Conservation (phyloP, 2,888 invertebrate species). For the Leptopilina drosophilae region DNA sequence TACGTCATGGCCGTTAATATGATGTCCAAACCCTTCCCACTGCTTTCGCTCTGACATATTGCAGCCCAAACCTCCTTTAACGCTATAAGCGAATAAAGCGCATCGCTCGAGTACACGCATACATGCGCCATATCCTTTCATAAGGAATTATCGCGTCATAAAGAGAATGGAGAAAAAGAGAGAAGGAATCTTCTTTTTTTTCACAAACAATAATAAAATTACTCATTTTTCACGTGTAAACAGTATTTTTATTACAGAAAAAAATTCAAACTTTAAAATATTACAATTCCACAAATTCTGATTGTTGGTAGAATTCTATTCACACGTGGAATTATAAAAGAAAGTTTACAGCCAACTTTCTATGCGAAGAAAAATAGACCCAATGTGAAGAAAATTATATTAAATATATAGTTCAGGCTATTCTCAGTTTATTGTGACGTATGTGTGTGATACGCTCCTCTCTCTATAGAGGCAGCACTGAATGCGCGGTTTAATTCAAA, state of each 20-base stretch:
- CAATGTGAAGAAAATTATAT: too few relatives aligned
- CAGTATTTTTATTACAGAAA: not conserved
- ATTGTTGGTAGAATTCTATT: not conserved
- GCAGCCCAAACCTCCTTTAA: constrained; percentile 55
- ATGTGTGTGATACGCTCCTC: too few relatives aligned
- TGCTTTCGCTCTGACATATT: constrained; percentile 56
- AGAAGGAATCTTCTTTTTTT: not conserved
- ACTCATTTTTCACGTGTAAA: not conserved
- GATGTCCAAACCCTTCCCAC: constrained; percentile 59
- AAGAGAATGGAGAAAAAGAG: constrained; percentile 13
- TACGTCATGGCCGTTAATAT: constrained; percentile 68
- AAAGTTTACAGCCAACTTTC: too few relatives aligned
- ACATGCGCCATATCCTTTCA: constrained; percentile 34
- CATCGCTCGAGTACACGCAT: constrained; percentile 29
- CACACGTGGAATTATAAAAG: not conserved
- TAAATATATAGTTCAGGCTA: too few relatives aligned
- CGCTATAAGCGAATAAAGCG: constrained; percentile 46
- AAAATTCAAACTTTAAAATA: not conserved
- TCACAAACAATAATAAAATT: not conserved
- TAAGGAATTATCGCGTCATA: constrained; percentile 26
- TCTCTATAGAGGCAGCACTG: too few relatives aligned
- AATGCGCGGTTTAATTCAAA: too few relatives aligned
- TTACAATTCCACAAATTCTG: not conserved
- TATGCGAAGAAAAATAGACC: too few relatives aligned
- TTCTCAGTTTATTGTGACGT: too few relatives aligned